phyloP scores from a whole-genome alignment of 2,797 vertebrate species.

The Semaprochilodus insignis region DNA sequence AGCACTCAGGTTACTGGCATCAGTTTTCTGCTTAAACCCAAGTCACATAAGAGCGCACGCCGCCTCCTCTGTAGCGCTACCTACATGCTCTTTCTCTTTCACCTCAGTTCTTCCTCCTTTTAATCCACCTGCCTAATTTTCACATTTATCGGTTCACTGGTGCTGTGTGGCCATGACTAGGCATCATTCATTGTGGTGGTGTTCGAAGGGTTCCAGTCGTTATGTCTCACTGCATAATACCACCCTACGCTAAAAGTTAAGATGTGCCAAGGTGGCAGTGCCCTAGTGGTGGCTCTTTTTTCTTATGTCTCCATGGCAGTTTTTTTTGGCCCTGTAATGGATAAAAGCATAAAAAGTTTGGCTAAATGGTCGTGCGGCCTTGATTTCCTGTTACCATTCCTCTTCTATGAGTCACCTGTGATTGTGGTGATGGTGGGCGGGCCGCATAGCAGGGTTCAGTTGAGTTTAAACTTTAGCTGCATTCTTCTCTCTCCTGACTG shows the following conservation, averaged over 20 bases:
- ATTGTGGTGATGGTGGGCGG: constrained; percentile 56
- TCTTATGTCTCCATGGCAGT: constrained; percentile 50
- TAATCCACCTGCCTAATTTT: constrained; percentile 19
- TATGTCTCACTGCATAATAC: background rate
- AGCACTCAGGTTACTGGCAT: constrained; percentile 65
- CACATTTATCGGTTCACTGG: constrained; percentile 1
- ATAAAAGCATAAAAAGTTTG: background rate
- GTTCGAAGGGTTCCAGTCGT: background rate
- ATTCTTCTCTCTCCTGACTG: constrained; percentile 62
- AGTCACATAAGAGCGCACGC: constrained; percentile 11
- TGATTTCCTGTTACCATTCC: constrained; percentile 67
- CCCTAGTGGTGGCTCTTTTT: constrained; percentile 47
- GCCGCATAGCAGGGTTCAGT: constrained; percentile 40
- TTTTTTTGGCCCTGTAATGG: constrained; percentile 5
- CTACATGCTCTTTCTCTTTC: background rate
- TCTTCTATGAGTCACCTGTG: constrained; percentile 66
- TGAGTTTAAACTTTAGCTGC: constrained; percentile 44
- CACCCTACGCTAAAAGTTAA: background rate
- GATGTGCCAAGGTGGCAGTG: background rate
- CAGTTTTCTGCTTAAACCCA: constrained; percentile 46
- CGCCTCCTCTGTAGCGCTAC: background rate
- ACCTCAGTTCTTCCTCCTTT: background rate
- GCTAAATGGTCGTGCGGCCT: constrained; percentile 42
- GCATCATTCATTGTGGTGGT: background rate
- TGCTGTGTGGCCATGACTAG: constrained; percentile 29